A percentile compares a stretch with the other conserved stretches of the same genome.
Conservation (phyloP, 2,113 vertebrate species). For the Dendrocopos noguchii region DNA sequence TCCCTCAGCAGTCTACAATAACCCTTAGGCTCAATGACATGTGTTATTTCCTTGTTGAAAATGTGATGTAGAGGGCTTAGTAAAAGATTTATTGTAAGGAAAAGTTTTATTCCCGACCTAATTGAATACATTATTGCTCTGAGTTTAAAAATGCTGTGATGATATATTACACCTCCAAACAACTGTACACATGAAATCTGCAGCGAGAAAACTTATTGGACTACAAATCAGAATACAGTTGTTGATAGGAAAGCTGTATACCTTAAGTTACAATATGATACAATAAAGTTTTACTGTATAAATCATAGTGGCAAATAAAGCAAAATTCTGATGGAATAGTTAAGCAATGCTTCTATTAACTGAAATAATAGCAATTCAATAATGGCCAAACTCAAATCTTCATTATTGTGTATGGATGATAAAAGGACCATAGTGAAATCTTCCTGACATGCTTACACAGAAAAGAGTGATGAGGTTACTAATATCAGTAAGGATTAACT, state of each 20-base stretch:
- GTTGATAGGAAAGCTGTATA: slow-evolving; percentile 61
- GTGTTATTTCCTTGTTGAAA: slow-evolving; percentile 82
- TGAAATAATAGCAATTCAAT: slow-evolving; percentile 32
- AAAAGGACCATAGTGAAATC: background rate
- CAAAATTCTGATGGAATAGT: slow-evolving; percentile 38
- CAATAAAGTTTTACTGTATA: slow-evolving; percentile 64
- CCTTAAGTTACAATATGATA: slow-evolving; percentile 62
- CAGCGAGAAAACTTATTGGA: slow-evolving; percentile 66
- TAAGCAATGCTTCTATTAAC: slow-evolving; percentile 43
- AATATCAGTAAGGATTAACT: background rate
- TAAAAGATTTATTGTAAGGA: slow-evolving; percentile 81
- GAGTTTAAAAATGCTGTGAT: slow-evolving; percentile 74
- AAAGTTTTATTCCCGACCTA: slow-evolving; percentile 77
- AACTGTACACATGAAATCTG: slow-evolving; percentile 65
- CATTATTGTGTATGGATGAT: background rate
- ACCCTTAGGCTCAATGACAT: slow-evolving; percentile 79
- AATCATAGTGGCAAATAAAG: slow-evolving; percentile 43
- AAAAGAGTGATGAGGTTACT: background rate
- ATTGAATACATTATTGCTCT: slow-evolving; percentile 82
- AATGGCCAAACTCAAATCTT: slow-evolving; percentile 12
- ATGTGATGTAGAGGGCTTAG: slow-evolving; percentile 72
- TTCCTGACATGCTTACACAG: background rate
- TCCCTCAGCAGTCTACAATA: slow-evolving; percentile 80
- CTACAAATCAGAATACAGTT: slow-evolving; percentile 77
- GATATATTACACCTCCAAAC: slow-evolving; percentile 75